These are phyloP conservation scores for Junonia oenone DNA, from an alignment of 2,888 invertebrate species.

Conservation along the genomic window DNA sequence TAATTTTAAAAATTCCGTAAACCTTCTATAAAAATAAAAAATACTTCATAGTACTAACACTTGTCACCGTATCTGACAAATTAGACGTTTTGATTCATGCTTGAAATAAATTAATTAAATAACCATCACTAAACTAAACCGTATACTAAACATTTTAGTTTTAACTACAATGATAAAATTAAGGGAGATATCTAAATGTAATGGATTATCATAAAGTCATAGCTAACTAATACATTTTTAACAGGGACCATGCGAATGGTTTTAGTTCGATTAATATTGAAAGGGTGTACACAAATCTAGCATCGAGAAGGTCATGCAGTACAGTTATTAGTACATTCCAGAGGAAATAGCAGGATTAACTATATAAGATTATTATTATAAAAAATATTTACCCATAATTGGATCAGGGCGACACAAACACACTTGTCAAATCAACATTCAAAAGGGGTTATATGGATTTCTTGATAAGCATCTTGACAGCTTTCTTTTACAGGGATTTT, in stretches of 20 bases:
- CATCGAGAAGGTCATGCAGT: constrained; percentile 56
- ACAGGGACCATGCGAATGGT: constrained; percentile 60
- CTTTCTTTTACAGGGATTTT: constrained; percentile 43
- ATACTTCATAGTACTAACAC: background rate
- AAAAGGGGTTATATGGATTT: constrained; percentile 52
- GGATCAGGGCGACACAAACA: constrained; percentile 75
- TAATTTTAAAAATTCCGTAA: constrained; percentile 3
- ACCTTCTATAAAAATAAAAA: constrained; percentile 6
- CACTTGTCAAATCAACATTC: constrained; percentile 64
- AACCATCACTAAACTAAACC: constrained; percentile 8
- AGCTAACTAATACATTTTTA: constrained; percentile 19
- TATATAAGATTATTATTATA: constrained; percentile 64
- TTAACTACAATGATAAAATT: constrained; percentile 11
- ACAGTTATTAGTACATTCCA: constrained; percentile 71
- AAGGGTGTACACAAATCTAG: constrained; percentile 59
- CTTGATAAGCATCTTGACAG: constrained; percentile 78
- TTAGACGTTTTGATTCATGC: constrained; percentile 6
- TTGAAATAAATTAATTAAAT: constrained; percentile 1
- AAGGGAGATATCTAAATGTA: constrained; percentile 9
- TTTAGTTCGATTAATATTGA: constrained; percentile 39
- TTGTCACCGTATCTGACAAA: constrained; percentile 9
- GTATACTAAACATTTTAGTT: constrained; percentile 8
- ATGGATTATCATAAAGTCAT: constrained; percentile 7
- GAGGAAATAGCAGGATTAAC: constrained; percentile 67
- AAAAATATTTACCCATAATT: constrained; percentile 76